Percentiles rank a stretch among this genome's conserved stretches.
These are phyloP conservation scores for Theocolax elegans DNA, from an alignment of 1,140 invertebrate genomes.

Conservation along the genomic window DNA sequence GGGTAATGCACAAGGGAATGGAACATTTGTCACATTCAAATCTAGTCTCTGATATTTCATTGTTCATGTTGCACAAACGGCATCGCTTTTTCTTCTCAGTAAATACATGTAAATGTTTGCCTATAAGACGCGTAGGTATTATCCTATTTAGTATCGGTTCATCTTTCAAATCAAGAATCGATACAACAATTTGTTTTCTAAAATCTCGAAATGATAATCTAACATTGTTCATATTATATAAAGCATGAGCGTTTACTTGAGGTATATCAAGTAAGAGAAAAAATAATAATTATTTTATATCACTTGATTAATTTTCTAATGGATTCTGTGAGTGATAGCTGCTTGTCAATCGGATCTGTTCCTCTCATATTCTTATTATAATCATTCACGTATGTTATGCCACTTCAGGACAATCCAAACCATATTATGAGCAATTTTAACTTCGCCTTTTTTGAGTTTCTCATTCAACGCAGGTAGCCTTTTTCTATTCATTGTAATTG, in stretches of 20 bases:
- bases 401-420: background rate
- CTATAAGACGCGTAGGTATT: constrained; percentile 12
- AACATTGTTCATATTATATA: constrained; percentile 23
- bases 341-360: no score
- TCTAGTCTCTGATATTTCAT: constrained; percentile 11
- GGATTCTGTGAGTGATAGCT: no score
- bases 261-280: background rate
- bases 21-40: background rate
- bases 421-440: background rate
- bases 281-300: constrained; percentile 6
- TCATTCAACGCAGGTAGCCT: background rate
- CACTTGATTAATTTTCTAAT: background rate
- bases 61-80: constrained; percentile 3
- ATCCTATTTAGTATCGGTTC: constrained; percentile 4
- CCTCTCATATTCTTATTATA: background rate
- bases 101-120: constrained; percentile 22
- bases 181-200: constrained; percentile 7
- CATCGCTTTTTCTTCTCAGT: constrained; percentile 10
- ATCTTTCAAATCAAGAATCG: constrained; percentile 16
- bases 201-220: constrained; percentile 25
- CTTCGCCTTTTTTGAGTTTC: constrained; percentile 28
- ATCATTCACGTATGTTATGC: background rate
- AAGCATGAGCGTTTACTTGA: constrained; percentile 26
- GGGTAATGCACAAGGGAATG: no score
- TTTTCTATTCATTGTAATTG: constrained; percentile 22